Evolutionary conservation across 2,888 invertebrate genomes (phyloP), one percentile per base, ranked within the genome.

Genomic region (Physocephala rufipes): DNA sequence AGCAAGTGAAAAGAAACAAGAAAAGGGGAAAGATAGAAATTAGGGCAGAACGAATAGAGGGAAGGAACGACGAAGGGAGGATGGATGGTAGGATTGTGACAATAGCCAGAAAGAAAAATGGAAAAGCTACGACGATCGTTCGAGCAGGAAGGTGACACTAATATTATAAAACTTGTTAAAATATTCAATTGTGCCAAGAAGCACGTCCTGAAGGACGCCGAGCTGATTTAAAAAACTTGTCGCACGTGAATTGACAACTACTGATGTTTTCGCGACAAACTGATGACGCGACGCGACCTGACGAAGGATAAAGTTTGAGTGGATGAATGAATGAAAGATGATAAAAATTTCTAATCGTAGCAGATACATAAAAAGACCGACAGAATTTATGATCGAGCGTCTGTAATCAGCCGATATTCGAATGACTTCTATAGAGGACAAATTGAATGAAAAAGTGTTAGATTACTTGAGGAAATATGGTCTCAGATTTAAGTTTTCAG

Each of bases 321-420:
- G 36, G 9, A 36, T 36, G 9, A 4, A 9, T 4, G 36, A 36
- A 7, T 4, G 9, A 36, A 36, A 9, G 5, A 9, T 4, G 36
- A 36, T 36, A 9, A 36, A 36, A 36, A 9, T 36, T 36, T 36
- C 36, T 9, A 36, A 7, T 36, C 36, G 5, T 36, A 36, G 9
- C n/a, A n/a, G n/a, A n/a, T n/a, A 24, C 2, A n/a, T 21, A 24
- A 45, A 47, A 63, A 45, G 47, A 63, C 43, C 47, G 63, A 63
- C 26, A 26, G 63, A 63, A 63, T 63, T 63, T 63, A 63, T 63
- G 45, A 63, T 36, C 4, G 36, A 63, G 66, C 53, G 36, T 30
- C 53, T 66, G 36, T n/a, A 66, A 66, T 66, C 66, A 53, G 36
- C 66, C 53, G 53, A n/a, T 53, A 21, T 2, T n/a, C n/a, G 21